Evolutionary conservation across 2,113 vertebrate genomes (phyloP), one percentile per base, ranked within the genome.

Genomic region (Lonchura striata): DNA sequence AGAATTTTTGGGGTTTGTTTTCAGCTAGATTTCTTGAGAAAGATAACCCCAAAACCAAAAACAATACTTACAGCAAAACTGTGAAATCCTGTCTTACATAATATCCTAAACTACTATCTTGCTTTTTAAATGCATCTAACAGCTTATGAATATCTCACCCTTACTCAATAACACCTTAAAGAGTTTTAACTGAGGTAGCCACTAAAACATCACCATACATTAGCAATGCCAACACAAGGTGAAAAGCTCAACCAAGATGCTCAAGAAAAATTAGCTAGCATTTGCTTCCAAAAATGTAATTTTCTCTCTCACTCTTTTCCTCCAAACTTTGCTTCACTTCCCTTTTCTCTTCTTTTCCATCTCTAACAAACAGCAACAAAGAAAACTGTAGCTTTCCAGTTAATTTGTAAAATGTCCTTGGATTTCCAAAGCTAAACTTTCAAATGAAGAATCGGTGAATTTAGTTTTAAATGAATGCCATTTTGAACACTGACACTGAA

Each of bases 161-260:
- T 91, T 82, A 91, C 44, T 60, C 27, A 86, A 3, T 70, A 94
- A 85, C n/a, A 93, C 46, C 52, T 92, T 80, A 52, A 53, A 31
- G 54, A 90, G 31, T 80, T 95, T 81, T 75, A 90, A 84, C n/a
- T 80, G 93, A 95, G 92, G 85, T 88, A 92, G 87, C 66, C 87
- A 59, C 65, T 80, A 92, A 78, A 82, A 53, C 23, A 66, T 37
- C 37, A 90, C 33, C 33, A 59, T 33, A 61, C 18, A 71, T n/a
- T 33, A 94, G 42, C 18, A 10, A 76, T 72, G 74, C 66, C 49
- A 90, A 71, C 18, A 65, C 19, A 65, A 49, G 61, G 14, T n/a
- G 23, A 75, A 90, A 87, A 94, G 63, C 28, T 84, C 57, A 95
- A 24, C n/a, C 44, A 50, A 88, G 57, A 57, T n/a, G 31, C 30